phyloP scores from a whole-genome alignment of 1,140 invertebrate genomes.

The Mycetomoellerius zeteki region DNA sequence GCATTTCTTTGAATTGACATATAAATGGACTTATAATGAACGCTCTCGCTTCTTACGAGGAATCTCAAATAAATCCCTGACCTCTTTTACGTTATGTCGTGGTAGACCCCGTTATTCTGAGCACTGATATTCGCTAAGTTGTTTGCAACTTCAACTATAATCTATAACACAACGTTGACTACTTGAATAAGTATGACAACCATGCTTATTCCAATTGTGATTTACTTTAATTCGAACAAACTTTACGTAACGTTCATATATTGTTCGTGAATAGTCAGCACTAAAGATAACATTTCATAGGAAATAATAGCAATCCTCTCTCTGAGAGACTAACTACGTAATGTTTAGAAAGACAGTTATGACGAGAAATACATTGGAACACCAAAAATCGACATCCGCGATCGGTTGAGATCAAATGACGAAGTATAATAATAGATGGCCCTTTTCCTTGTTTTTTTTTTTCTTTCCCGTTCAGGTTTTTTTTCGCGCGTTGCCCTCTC shows the following conservation, averaged over 20 bases:
- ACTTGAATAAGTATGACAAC: conserved; percentile 36
- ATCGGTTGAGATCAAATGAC: conserved; percentile 49
- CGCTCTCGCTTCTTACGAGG: not conserved
- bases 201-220: not conserved
- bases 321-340: not conserved
- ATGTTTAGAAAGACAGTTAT: not conserved
- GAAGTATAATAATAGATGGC: conserved; percentile 23
- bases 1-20: not conserved
- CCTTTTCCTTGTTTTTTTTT: not conserved
- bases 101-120: conserved; percentile 8
- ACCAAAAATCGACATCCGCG: not conserved
- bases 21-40: not conserved
- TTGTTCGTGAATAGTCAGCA: not conserved
- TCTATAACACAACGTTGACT: conserved; percentile 28
- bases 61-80: not conserved
- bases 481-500: not conserved
- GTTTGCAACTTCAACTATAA: conserved; percentile 30
- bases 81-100: not conserved
- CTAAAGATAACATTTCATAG: not conserved
- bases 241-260: not conserved
- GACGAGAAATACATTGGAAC: not conserved
- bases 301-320: not conserved
- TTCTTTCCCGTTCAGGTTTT: conserved; percentile 20
- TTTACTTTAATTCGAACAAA: conserved; percentile 20
- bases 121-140: conserved; percentile 17